A percentile compares a stretch with the other conserved stretches of the same genome.
Evolutionary conservation across 2,797 vertebrate genomes (phyloP).

Genomic region (Borostomias antarcticus): DNA sequence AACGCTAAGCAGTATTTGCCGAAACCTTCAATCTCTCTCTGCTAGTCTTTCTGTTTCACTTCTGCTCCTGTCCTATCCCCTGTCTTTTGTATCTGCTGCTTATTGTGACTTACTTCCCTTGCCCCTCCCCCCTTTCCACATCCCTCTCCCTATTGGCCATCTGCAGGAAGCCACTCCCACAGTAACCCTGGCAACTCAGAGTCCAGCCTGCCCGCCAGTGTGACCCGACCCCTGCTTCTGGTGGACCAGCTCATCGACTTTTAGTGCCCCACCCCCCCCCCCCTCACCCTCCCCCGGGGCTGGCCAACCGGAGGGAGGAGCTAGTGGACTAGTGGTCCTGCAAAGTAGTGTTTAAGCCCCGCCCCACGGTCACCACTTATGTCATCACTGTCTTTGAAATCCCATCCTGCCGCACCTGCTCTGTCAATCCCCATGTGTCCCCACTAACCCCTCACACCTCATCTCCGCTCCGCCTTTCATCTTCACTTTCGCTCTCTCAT

Average conservation of each 20-base stretch:
- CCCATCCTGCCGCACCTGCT: conserved; percentile 40
- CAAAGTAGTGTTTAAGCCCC: neutral
- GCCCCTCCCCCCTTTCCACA: conserved; percentile 31
- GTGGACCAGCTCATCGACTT: conserved; percentile 99
- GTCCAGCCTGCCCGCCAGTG: conserved; percentile 98
- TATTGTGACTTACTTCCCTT: conserved; percentile 3
- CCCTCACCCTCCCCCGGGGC: conserved; percentile 12
- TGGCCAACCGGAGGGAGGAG: conserved; percentile 54
- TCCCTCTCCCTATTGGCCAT: conserved; percentile 85
- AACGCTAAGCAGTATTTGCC: no score
- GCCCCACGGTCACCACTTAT: neutral
- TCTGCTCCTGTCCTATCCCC: neutral
- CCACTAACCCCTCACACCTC: conserved; percentile 16
- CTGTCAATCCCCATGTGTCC: conserved; percentile 21
- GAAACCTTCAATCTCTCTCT: neutral
- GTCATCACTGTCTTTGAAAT: conserved; percentile 45
- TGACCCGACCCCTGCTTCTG: conserved; percentile 98
- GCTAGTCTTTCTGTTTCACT: neutral
- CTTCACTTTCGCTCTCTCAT: conserved; percentile 23
- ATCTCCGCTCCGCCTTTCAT: conserved; percentile 47
- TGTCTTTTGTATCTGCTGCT: neutral
- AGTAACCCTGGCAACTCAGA: conserved; percentile 99
- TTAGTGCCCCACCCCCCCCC: no score
- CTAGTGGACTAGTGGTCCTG: conserved; percentile 15
- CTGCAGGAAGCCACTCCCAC: conserved; percentile 98